Evolutionary conservation across 2,113 vertebrate species (phyloP).

Genomic region (Zosterops lateralis): DNA sequence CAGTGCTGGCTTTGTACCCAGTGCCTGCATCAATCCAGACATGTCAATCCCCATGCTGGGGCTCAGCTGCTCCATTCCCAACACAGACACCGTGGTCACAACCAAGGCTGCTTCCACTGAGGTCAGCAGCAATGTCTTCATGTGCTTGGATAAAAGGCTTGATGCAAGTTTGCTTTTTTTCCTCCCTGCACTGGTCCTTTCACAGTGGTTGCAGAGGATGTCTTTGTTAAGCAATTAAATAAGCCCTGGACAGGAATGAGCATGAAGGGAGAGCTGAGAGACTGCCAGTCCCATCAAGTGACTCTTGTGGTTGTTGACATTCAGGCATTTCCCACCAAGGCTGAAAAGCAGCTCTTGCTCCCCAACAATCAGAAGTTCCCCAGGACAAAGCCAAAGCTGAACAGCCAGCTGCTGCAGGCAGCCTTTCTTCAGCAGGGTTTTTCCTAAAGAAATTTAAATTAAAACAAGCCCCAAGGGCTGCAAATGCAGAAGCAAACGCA

Average conservation of each 20-base stretch:
- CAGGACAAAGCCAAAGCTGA: neutral
- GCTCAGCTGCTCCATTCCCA: neutral
- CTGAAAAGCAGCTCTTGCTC: neutral
- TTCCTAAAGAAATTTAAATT: neutral
- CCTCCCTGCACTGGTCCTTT: neutral
- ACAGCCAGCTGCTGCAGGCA: neutral
- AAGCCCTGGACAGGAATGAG: neutral
- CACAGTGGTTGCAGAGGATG: neutral
- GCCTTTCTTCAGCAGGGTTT: neutral
- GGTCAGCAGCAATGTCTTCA: neutral
- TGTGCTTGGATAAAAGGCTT: neutral
- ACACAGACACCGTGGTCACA: fast-evolving
- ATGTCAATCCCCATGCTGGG: fast-evolving
- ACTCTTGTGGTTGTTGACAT: neutral
- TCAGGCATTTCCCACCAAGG: neutral
- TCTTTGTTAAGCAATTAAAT: neutral
- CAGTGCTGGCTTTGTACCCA: neutral
- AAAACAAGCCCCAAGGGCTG: neutral
- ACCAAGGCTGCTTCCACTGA: neutral
- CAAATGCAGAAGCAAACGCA: neutral
- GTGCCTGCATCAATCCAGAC: neutral
- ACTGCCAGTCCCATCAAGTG: neutral
- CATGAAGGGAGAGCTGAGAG: neutral
- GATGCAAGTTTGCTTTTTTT: neutral
- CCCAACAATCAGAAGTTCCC: neutral